phyloP scores from a whole-genome alignment of 2,888 invertebrate genomes.

The Poecilus cupreus region DNA sequence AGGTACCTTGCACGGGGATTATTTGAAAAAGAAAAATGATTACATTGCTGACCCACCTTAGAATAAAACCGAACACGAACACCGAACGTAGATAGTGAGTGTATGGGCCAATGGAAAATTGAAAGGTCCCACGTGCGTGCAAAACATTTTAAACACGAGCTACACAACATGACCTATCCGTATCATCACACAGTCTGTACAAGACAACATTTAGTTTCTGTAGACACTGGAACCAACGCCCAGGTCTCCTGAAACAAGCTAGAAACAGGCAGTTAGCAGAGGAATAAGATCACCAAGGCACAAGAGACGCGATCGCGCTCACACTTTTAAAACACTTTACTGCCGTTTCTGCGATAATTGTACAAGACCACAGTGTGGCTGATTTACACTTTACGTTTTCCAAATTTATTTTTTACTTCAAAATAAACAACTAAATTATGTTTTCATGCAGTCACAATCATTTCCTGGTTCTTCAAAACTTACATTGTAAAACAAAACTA shows the following conservation, averaged over 20 bases:
- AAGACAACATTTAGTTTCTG: slow-evolving; percentile 55
- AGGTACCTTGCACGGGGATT: slow-evolving; percentile 56
- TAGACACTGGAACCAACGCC: slow-evolving; percentile 60
- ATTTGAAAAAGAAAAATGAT: slow-evolving; percentile 27
- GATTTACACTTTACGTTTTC: slow-evolving; percentile 18
- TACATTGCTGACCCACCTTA: slow-evolving; percentile 52
- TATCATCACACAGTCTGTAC: slow-evolving; percentile 57
- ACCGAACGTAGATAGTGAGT: slow-evolving; percentile 48
- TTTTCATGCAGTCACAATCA: slow-evolving; percentile 23
- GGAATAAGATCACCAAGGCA: slow-evolving; percentile 35
- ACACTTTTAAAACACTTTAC: slow-evolving; percentile 21
- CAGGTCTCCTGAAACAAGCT: slow-evolving; percentile 60
- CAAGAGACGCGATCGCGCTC: slow-evolving; percentile 23
- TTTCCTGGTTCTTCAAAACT: too few species aligned
- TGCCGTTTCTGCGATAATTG: slow-evolving; percentile 57
- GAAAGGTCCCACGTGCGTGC: slow-evolving; percentile 57
- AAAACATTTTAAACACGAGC: slow-evolving; percentile 57
- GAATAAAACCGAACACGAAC: slow-evolving; percentile 40
- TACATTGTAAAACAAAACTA: too few species aligned
- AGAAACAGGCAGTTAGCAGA: slow-evolving; percentile 58
- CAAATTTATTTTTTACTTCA: background rate
- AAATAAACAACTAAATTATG: background rate
- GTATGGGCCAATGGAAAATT: slow-evolving; percentile 53
- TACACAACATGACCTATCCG: slow-evolving; percentile 55
- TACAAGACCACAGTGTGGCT: slow-evolving; percentile 58